phyloP scores from a whole-genome alignment of 2,113 vertebrate species.

The Lates calcarifer region DNA sequence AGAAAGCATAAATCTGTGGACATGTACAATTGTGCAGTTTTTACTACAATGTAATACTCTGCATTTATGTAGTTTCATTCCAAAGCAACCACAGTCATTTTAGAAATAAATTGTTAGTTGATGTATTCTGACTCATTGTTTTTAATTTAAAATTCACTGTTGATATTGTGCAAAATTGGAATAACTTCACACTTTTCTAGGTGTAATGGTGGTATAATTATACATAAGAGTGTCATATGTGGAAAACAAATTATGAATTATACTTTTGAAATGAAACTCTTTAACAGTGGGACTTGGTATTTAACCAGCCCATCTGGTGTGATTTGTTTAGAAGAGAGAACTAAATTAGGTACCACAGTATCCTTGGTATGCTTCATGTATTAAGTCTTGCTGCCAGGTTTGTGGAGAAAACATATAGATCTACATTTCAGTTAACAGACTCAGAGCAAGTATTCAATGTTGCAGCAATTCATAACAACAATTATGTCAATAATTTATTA shows the following conservation, averaged over 20 bases:
- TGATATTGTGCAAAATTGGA: slow-evolving; percentile 5
- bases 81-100: slow-evolving; percentile 1
- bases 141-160: slow-evolving; percentile 18
- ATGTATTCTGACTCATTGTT: slow-evolving; percentile 6
- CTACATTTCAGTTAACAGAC: slow-evolving; percentile 10
- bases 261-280: slow-evolving; percentile 11
- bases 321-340: slow-evolving; percentile 17
- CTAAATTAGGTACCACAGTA: not conserved
- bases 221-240: slow-evolving; percentile 2
- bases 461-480: slow-evolving; percentile 31
- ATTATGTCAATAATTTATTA: slow-evolving; percentile 82
- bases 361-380: not conserved
- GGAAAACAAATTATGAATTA: slow-evolving; percentile 2
- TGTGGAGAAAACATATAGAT: not conserved
- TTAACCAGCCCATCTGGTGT: not conserved
- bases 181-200: not conserved
- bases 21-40: slow-evolving; percentile 3
- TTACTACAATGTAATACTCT: slow-evolving; percentile 16
- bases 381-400: not conserved
- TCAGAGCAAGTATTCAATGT: slow-evolving; percentile 20
- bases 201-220: slow-evolving; percentile 20
- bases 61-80: slow-evolving; percentile 17
- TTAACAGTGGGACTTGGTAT: not conserved
- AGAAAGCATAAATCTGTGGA: slow-evolving; percentile 1
- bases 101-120: not conserved